Conservation (phyloP, 2,797 vertebrate genomes). For the Antrozous pallidus region DNA sequence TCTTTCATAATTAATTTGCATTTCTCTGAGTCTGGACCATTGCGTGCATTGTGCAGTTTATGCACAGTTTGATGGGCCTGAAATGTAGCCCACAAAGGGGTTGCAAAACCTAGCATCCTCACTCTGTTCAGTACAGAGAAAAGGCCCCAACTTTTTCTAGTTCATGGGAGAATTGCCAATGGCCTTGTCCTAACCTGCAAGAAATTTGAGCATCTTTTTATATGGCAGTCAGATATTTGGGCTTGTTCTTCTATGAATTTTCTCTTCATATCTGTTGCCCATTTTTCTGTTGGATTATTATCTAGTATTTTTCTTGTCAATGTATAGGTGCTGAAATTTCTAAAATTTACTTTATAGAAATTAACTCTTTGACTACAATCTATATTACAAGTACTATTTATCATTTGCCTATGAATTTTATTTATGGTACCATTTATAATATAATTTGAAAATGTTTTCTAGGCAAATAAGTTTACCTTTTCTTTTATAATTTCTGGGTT, state of each 20-base stretch:
- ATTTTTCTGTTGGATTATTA: background rate
- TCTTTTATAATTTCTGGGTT: background rate
- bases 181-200: background rate
- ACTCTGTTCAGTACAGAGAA: background rate
- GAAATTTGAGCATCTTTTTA: background rate
- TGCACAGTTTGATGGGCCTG: background rate
- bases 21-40: background rate
- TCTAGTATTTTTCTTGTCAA: slow-evolving; percentile 16
- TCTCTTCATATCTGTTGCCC: background rate
- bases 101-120: background rate
- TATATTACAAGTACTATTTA: background rate
- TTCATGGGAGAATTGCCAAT: background rate
- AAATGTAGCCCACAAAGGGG: background rate
- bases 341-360: slow-evolving; percentile 15
- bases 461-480: background rate
- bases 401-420: background rate
- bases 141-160: background rate
- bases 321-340: background rate
- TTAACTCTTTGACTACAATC: background rate
- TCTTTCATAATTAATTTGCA: background rate
- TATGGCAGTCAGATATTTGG: background rate
- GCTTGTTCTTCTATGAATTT: slow-evolving; percentile 19
- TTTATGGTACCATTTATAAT: background rate
- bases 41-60: background rate
- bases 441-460: background rate